Conservation (phyloP, 2,113 vertebrate genomes). For the Pteronura brasiliensis region DNA sequence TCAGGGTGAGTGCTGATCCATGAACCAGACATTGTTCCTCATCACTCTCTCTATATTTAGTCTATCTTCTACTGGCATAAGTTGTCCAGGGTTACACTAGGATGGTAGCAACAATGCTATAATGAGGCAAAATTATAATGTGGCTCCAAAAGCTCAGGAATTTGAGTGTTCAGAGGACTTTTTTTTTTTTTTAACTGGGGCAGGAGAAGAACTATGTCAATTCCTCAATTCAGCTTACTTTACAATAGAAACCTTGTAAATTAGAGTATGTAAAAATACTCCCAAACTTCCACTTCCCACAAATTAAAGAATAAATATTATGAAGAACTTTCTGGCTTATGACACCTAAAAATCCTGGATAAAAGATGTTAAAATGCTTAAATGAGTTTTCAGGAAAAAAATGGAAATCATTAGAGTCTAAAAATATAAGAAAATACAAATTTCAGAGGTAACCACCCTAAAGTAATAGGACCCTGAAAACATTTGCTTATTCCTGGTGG, state of each 20-base stretch:
- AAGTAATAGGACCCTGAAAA: background rate
- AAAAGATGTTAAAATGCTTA: background rate
- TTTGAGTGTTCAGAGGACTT: background rate
- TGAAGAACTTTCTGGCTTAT: background rate
- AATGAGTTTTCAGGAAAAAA: background rate
- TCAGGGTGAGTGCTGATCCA: background rate
- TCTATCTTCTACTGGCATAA: background rate
- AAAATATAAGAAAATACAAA: background rate
- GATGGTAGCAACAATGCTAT: background rate
- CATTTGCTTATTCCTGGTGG: background rate
- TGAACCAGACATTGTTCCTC: background rate
- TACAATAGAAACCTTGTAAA: background rate
- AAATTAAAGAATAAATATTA: background rate
- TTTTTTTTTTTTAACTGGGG: background rate
- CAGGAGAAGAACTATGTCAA: background rate
- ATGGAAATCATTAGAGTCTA: background rate
- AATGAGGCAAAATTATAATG: background rate
- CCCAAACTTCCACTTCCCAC: background rate
- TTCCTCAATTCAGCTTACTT: background rate
- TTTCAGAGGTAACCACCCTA: background rate
- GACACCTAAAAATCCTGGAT: background rate
- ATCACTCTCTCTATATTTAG: background rate
- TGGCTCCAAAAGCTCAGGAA: background rate
- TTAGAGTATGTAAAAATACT: background rate
- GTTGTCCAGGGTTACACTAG: too few relatives aligned